A percentile compares a stretch with the other conserved stretches of the same genome.
Evolutionary conservation across 2,888 invertebrate genomes (phyloP).

Genomic region (Polyommatus iphigenia): DNA sequence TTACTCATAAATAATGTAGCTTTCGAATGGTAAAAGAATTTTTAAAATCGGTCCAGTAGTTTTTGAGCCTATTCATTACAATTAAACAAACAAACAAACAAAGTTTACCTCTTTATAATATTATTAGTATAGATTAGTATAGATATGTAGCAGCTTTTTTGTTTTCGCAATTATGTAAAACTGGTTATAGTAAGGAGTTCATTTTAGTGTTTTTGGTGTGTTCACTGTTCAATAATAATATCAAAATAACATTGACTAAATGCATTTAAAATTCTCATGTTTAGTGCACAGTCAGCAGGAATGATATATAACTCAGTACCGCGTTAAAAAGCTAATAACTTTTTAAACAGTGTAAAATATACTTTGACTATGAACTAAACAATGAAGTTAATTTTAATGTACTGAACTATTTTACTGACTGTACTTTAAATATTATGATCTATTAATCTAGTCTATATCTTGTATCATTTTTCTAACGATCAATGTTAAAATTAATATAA

Average conservation of each 20-base stretch:
- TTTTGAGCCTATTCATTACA: too few species aligned
- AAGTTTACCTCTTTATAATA: too few species aligned
- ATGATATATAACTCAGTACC: too few species aligned
- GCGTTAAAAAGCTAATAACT: too few species aligned
- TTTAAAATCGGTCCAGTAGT: too few species aligned
- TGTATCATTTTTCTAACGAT: neutral
- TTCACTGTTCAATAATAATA: neutral
- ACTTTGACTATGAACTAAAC: neutral
- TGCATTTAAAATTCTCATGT: neutral
- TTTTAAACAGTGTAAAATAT: too few species aligned
- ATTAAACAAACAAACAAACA: too few species aligned
- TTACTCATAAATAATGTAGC: too few species aligned
- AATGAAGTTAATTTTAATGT: neutral
- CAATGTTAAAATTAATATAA: neutral
- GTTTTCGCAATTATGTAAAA: neutral
- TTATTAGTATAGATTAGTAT: too few species aligned
- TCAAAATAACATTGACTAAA: neutral
- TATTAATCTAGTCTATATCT: slow-evolving; percentile 9
- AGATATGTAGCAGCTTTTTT: neutral
- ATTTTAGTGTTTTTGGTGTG: neutral
- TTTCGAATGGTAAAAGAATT: too few species aligned
- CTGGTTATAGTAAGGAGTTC: neutral
- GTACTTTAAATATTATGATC: neutral
- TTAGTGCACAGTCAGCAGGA: neutral
- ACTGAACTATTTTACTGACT: neutral